phyloP scores from a whole-genome alignment of 2,113 vertebrate species.

The Cavia aperea region DNA sequence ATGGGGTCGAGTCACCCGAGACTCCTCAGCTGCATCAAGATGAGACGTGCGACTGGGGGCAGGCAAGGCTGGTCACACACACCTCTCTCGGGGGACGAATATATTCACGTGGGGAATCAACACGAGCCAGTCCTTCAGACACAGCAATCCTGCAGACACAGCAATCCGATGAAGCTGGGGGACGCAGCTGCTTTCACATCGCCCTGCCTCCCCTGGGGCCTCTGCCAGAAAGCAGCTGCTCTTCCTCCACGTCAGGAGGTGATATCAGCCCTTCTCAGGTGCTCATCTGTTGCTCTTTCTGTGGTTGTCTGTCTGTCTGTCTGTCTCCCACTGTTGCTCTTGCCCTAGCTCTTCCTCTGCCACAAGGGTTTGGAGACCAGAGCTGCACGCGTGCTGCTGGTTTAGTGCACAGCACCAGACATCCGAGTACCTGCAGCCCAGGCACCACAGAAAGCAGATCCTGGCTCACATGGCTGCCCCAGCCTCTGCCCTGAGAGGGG shows the following conservation, averaged over 20 bases:
- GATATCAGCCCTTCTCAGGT: neutral
- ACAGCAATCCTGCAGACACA: neutral
- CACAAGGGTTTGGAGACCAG: slow-evolving; percentile 15
- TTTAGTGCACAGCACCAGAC: slow-evolving; percentile 24
- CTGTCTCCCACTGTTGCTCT: neutral
- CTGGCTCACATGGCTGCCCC: neutral
- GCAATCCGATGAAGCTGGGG: neutral
- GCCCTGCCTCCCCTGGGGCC: neutral
- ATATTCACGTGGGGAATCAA: neutral
- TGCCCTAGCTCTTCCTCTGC: neutral
- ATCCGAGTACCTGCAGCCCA: neutral
- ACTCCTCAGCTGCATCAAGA: neutral
- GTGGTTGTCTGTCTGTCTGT: neutral
- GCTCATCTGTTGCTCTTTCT: neutral
- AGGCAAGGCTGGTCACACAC: neutral
- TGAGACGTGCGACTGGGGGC: neutral
- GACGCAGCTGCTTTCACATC: neutral
- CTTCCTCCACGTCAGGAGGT: slow-evolving; percentile 23
- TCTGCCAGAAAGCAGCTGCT: slow-evolving; percentile 24
- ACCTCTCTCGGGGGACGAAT: neutral
- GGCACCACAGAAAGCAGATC: fast-evolving
- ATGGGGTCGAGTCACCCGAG: neutral
- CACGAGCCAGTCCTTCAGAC: neutral
- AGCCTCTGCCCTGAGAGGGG: neutral
- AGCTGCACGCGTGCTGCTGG: neutral